Evolutionary conservation across 2,113 vertebrate species (phyloP).

Genomic region (Trogon melanurus): DNA sequence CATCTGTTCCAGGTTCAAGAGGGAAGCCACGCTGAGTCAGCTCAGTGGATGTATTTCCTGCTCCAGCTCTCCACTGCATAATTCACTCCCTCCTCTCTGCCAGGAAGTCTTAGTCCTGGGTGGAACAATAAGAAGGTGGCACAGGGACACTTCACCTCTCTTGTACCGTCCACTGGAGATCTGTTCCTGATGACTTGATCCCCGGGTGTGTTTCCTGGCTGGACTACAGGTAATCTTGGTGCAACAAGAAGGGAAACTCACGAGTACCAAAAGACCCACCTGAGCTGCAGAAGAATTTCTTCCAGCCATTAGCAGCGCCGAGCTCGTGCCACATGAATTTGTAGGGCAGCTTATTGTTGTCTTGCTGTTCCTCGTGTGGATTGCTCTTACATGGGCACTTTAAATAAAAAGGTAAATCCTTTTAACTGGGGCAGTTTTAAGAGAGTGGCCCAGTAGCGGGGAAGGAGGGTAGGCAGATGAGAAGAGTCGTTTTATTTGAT

Average conservation of each 20-base stretch:
- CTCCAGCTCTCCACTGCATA: neutral
- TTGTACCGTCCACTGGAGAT: neutral
- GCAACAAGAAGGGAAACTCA: neutral
- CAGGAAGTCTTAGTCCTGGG: neutral
- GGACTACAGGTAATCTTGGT: neutral
- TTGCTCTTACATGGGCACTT: neutral
- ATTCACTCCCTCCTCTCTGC: neutral
- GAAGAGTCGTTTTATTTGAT: neutral
- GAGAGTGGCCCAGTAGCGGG: neutral
- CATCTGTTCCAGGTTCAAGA: slow-evolving; percentile 19
- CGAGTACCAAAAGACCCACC: neutral
- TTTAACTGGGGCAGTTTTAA: neutral
- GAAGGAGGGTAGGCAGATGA: neutral
- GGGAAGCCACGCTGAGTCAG: neutral
- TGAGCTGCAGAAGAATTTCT: neutral
- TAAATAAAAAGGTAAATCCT: neutral
- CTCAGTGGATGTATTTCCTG: neutral
- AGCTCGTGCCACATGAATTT: accelerated
- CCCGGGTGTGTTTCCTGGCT: neutral
- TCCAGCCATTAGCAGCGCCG: accelerated
- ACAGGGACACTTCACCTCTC: neutral
- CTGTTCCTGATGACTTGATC: neutral
- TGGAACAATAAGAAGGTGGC: neutral
- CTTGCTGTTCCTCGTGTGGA: neutral
- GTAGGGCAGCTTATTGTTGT: neutral